These are phyloP conservation scores for Metopolophium dirhodum DNA, from an alignment of 1,140 invertebrate species.

Conservation along the genomic window DNA sequence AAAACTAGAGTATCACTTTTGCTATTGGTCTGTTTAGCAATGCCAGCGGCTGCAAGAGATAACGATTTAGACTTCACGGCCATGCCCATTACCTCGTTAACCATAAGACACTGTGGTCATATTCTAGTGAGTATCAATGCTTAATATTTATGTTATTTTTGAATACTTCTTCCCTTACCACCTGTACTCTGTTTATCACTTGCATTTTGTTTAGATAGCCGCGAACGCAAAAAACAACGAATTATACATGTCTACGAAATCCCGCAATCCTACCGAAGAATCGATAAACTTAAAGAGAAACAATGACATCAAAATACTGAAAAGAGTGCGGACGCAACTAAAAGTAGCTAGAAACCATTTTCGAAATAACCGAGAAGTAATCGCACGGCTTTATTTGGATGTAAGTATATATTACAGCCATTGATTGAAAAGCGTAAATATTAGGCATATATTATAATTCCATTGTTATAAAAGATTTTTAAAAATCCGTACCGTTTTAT, in stretches of 20 bases:
- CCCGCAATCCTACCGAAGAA: neutral
- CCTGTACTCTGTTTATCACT: neutral
- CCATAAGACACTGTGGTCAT: neutral
- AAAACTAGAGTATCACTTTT: constrained; percentile 32
- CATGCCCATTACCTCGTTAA: neutral
- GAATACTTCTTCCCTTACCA: neutral
- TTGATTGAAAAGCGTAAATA: neutral
- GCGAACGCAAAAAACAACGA: neutral
- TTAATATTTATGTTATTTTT: neutral
- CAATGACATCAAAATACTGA: neutral
- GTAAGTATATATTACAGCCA: constrained; percentile 14
- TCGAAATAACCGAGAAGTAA: neutral
- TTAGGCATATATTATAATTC: neutral
- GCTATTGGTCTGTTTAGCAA: constrained; percentile 27
- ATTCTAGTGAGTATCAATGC: neutral
- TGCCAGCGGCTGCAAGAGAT: neutral
- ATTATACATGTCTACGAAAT: neutral
- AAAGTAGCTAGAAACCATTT: constrained; percentile 33
- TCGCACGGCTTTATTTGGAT: neutral
- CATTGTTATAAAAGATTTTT: neutral
- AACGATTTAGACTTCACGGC: neutral
- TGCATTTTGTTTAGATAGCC: neutral
- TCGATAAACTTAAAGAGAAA: neutral
- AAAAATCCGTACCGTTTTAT: neutral
- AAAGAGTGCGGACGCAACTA: neutral